Conservation (phyloP, 1,140 invertebrate species). For the Drosophila subpulchrella region DNA sequence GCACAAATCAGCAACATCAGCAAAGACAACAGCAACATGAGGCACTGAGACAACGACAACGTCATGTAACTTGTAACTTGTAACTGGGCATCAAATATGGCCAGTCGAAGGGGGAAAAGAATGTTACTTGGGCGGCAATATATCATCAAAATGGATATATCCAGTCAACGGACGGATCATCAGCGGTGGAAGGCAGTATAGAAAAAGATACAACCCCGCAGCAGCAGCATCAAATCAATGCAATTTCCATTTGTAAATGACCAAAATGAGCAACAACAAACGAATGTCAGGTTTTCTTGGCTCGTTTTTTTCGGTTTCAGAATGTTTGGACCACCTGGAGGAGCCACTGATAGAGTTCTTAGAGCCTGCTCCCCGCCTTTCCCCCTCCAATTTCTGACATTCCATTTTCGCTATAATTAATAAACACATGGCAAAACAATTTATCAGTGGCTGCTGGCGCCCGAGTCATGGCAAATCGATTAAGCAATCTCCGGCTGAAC, state of each 20-base stretch:
- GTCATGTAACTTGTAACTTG: constrained; percentile 70
- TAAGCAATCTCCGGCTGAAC: constrained; percentile 69
- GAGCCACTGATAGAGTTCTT: constrained; percentile 50
- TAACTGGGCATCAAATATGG: constrained; percentile 76
- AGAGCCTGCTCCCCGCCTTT: constrained; percentile 2
- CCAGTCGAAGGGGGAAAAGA: constrained; percentile 21
- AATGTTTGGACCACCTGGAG: constrained; percentile 60
- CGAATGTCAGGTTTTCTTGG: constrained; percentile 38
- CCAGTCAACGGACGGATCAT: constrained; percentile 43
- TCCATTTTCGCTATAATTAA: constrained; percentile 78
- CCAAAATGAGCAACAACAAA: constrained; percentile 62
- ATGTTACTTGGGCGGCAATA: constrained; percentile 69
- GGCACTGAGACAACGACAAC: constrained; percentile 40
- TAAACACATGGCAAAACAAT: constrained; percentile 79
- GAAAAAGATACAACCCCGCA: constrained; percentile 10
- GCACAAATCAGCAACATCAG: constrained; percentile 56
- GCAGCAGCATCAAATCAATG: constrained; percentile 71
- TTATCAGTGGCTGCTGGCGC: constrained; percentile 68
- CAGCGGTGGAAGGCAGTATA: neutral
- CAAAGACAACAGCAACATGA: constrained; percentile 37
- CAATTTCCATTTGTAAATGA: constrained; percentile 83
- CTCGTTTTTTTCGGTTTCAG: constrained; percentile 4
- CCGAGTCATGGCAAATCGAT: constrained; percentile 72
- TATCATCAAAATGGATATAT: constrained; percentile 72
- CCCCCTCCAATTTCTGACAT: constrained; percentile 46